These are phyloP conservation scores for Agelas oroides DNA, from an alignment of 37 sponge, comb jelly and placozoan species.

Conservation along the genomic window DNA sequence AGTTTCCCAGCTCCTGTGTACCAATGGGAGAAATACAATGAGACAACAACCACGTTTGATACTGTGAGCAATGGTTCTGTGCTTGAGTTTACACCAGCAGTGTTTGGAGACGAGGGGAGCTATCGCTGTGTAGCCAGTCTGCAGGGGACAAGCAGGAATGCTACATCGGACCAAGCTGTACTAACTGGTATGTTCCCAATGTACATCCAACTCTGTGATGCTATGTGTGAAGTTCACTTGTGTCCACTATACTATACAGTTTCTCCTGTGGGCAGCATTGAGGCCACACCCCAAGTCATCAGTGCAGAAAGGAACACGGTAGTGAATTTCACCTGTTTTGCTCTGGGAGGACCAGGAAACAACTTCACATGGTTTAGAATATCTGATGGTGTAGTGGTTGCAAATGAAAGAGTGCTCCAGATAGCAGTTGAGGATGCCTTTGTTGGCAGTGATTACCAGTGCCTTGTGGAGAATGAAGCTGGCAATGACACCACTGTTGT, in stretches of 20 bases:
- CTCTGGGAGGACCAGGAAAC: conserved; percentile 70
- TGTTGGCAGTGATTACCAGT: conserved; percentile 17
- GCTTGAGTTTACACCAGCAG: neutral
- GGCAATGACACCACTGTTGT: conserved; percentile 2
- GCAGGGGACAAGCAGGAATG: too few relatives aligned
- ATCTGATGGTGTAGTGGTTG: neutral
- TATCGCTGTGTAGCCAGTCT: conserved; percentile 21
- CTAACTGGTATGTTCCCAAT: too few relatives aligned
- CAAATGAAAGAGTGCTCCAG: neutral
- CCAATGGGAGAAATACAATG: conserved; percentile 38
- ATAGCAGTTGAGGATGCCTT: neutral
- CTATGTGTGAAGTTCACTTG: neutral
- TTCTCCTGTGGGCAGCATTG: conserved; percentile 38
- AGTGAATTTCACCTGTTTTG: conserved; percentile 45
- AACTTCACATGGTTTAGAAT: conserved; percentile 53
- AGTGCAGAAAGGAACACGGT: neutral
- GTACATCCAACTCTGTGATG: neutral
- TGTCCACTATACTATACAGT: neutral
- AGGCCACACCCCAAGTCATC: neutral
- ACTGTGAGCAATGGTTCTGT: neutral
- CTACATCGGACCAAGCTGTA: too few relatives aligned
- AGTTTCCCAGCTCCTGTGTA: conserved; percentile 43
- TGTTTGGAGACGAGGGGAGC: conserved; percentile 49
- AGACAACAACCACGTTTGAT: neutral
- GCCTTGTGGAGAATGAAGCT: conserved; percentile 35